Evolutionary conservation across 2,113 vertebrate genomes (phyloP).

Genomic region (Anguilla japonica): DNA sequence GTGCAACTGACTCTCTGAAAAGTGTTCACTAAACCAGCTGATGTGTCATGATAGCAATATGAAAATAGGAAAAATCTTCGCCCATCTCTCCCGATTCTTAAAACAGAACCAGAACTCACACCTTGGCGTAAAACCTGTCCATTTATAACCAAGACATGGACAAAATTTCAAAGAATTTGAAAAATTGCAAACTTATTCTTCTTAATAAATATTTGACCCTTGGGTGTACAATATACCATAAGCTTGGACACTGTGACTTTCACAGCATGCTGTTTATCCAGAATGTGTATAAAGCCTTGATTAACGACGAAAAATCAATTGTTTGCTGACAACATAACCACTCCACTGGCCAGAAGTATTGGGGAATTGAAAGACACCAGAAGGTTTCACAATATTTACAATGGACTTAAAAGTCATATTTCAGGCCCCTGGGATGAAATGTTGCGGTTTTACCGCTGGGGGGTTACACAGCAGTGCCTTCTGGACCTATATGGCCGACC

Average conservation of each 20-base stretch:
- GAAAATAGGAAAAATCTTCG: conserved; percentile 42
- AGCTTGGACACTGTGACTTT: not conserved
- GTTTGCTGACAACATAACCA: not conserved
- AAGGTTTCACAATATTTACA: not conserved
- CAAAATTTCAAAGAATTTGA: not conserved
- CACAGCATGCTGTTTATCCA: not conserved
- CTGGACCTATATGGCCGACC: not conserved
- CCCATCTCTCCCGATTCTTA: conserved; percentile 61
- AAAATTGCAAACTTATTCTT: conserved; percentile 7
- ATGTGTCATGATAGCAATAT: conserved; percentile 24
- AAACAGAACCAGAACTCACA: conserved; percentile 67
- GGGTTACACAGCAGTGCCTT: not conserved
- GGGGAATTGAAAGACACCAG: not conserved
- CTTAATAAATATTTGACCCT: not conserved
- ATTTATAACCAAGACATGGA: not conserved
- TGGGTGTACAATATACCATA: not conserved
- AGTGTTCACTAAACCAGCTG: conserved; percentile 21
- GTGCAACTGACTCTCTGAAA: conserved; percentile 1
- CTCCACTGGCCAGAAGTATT: not conserved
- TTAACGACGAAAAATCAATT: not conserved
- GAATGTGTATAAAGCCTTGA: not conserved
- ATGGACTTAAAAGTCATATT: not conserved
- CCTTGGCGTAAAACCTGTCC: conserved; percentile 13
- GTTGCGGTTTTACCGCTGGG: not conserved
- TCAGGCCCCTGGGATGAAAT: not conserved